Conservation (phyloP, 2,113 vertebrate genomes). For the Rousettus leschenaultii region DNA sequence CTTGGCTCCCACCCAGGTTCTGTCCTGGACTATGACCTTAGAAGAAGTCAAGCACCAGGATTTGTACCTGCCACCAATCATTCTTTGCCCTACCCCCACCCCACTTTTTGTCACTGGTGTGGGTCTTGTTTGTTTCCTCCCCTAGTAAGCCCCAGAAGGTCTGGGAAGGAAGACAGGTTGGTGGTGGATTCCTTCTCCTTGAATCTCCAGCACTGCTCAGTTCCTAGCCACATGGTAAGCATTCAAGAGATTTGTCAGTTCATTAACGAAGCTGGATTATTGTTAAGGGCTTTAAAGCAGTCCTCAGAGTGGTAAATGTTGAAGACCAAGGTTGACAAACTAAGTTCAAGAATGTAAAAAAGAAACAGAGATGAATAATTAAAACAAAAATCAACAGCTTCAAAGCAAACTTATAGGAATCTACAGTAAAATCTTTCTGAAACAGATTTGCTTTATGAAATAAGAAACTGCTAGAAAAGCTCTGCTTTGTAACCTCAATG, state of each 20-base stretch:
- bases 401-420: not conserved
- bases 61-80: not conserved
- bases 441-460: slow-evolving; percentile 28
- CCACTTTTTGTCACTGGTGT: not conserved
- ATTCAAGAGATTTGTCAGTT: not conserved
- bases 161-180: not conserved
- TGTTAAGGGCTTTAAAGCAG: not conserved
- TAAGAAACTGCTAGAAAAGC: not conserved
- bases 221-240: not conserved
- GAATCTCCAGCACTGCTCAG: not conserved
- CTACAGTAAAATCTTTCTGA: not conserved
- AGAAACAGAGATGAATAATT: slow-evolving; percentile 7
- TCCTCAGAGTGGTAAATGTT: not conserved
- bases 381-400: not conserved
- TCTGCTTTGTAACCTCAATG: not conserved
- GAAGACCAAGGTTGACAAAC: slow-evolving; percentile 28
- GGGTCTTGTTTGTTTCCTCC: not conserved
- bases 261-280: not conserved
- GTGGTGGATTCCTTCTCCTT: not conserved
- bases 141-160: not conserved
- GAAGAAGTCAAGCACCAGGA: not conserved
- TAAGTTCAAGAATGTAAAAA: not conserved
- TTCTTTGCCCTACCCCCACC: not conserved
- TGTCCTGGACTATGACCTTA: not conserved
- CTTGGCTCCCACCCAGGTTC: not conserved